Conservation (phyloP, 2,113 vertebrate genomes). For the Corythoichthys intestinalis region DNA sequence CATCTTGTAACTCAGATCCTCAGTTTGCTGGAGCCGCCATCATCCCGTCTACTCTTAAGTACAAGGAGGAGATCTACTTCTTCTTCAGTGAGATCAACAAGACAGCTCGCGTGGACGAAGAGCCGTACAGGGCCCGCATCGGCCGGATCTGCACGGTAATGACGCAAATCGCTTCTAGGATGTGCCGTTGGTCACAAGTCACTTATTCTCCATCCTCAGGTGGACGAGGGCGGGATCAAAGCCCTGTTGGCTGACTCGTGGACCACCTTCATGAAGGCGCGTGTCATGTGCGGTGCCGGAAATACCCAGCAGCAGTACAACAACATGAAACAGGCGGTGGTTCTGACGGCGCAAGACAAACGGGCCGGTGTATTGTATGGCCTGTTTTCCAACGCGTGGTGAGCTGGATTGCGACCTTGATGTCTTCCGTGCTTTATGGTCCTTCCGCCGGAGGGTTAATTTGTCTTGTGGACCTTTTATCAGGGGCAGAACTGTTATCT, state of each 20-base stretch:
- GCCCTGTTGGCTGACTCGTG: constrained; percentile 68
- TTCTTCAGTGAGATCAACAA: constrained; percentile 79
- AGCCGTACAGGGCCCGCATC: constrained; percentile 74
- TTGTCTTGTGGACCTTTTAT: constrained; percentile 7
- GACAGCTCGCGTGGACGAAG: constrained; percentile 68
- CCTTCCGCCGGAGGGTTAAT: constrained; percentile 10
- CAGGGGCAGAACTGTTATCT: constrained; percentile 76
- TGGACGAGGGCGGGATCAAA: constrained; percentile 72
- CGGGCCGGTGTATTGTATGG: constrained; percentile 73
- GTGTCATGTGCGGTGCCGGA: constrained; percentile 73
- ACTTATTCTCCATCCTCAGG: constrained; percentile 42
- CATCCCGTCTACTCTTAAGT: constrained; percentile 56
- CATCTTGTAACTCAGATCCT: constrained; percentile 53
- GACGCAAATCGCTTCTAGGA: background rate
- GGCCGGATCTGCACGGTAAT: constrained; percentile 77
- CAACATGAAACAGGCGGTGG: constrained; percentile 71
- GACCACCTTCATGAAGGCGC: constrained; percentile 78
- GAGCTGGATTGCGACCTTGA: constrained; percentile 21
- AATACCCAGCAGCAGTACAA: constrained; percentile 75
- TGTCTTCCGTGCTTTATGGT: too few species aligned
- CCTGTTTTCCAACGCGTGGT: constrained; percentile 78
- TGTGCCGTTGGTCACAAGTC: background rate
- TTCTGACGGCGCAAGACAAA: constrained; percentile 64
- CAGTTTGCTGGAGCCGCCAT: constrained; percentile 76
- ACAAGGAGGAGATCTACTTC: constrained; percentile 78